Conservation (phyloP, 2,888 invertebrate genomes). For the Geotrupes spiniger region DNA sequence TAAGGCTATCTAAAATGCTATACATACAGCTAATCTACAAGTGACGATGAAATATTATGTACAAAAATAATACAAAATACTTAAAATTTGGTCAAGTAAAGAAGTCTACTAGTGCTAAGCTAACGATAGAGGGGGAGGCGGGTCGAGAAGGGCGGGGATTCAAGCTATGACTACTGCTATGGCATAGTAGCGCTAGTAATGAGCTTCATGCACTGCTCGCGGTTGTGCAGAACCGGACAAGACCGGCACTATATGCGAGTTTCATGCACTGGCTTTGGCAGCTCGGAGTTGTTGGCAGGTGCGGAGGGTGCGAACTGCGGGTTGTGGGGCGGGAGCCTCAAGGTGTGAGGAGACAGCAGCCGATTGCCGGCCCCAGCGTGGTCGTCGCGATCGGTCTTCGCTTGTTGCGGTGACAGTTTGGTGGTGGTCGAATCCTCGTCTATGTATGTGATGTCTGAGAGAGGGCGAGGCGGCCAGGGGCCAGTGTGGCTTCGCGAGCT, state of each 20-base stretch:
- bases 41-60: conserved; percentile 49
- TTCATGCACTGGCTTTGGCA: conserved; percentile 67
- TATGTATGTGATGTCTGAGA: conserved; percentile 78
- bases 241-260: conserved; percentile 63
- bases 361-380: conserved; percentile 42
- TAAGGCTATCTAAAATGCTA: conserved; percentile 53
- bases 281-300: conserved; percentile 57
- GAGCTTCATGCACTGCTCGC: conserved; percentile 42
- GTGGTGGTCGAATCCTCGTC: conserved; percentile 49
- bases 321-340: conserved; percentile 55
- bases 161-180: conserved; percentile 22
- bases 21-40: conserved; percentile 53
- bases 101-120: conserved; percentile 28
- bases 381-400: conserved; percentile 46
- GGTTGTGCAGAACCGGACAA: conserved; percentile 41
- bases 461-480: conserved; percentile 61
- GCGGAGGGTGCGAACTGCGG: conserved; percentile 57
- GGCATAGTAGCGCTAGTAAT: conserved; percentile 32
- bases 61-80: conserved; percentile 49
- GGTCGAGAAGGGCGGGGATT: conserved; percentile 28
- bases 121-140: conserved; percentile 31
- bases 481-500: conserved; percentile 74
- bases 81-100: conserved; percentile 43
- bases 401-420: conserved; percentile 45
- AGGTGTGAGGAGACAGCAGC: conserved; percentile 49